Percentiles rank a stretch among this genome's conserved stretches.
phyloP scores from a whole-genome alignment of 2,888 invertebrate species.

The Omphaloscelis lunosa region DNA sequence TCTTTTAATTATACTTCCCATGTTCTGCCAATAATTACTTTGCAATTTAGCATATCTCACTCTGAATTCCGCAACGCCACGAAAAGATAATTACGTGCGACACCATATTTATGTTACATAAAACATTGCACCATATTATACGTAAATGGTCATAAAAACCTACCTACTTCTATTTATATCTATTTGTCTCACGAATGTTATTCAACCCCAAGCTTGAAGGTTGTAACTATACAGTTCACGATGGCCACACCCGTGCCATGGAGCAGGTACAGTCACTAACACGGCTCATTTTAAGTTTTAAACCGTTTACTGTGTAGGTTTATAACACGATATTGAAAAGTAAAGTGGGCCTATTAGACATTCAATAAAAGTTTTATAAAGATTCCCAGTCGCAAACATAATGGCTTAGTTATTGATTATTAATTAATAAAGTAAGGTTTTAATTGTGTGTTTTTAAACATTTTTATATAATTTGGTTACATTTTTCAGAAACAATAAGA shows the following conservation, averaged over 20 bases:
- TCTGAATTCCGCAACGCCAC: neutral
- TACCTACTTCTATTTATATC: constrained; percentile 8
- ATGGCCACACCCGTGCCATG: constrained; percentile 29
- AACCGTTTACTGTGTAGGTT: neutral
- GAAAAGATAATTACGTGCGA: neutral
- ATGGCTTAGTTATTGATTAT: neutral
- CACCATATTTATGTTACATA: too few relatives aligned
- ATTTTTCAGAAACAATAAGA: neutral
- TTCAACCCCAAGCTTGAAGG: constrained; percentile 38
- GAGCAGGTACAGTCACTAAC: neutral
- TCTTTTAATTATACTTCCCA: neutral
- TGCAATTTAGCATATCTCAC: neutral
- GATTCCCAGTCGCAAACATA: neutral
- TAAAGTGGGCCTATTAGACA: neutral
- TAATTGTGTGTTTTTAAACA: neutral
- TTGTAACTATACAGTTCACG: constrained; percentile 1
- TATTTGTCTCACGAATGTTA: constrained; percentile 39
- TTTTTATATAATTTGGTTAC: neutral
- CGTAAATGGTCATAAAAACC: too few relatives aligned
- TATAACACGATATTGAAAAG: neutral
- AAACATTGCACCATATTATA: too few relatives aligned
- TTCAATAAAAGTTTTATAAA: neutral
- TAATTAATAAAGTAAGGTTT: neutral
- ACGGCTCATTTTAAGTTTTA: neutral
- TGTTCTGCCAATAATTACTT: neutral